phyloP scores from a whole-genome alignment of 1,140 invertebrate species.

The Zaprionus capensis region DNA sequence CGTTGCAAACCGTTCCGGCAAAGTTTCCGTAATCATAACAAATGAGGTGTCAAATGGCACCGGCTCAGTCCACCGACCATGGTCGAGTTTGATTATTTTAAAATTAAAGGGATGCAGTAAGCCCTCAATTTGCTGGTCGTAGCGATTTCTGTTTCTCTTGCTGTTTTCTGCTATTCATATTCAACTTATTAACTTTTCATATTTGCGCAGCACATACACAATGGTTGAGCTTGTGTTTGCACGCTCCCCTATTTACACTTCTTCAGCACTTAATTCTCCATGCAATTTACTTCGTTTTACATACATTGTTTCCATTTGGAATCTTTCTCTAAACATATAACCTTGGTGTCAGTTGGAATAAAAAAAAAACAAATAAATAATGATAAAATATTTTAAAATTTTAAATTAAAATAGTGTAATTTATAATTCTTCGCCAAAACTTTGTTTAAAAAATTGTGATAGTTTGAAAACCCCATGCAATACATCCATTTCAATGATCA shows the following conservation, averaged over 20 bases:
- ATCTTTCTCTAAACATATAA: background rate
- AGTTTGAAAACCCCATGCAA: too few species aligned
- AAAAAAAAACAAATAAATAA: too few species aligned
- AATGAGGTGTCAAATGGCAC: conserved; percentile 66
- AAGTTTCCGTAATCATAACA: conserved; percentile 63
- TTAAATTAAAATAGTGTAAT: too few species aligned
- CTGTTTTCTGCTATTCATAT: background rate
- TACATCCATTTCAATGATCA: too few species aligned
- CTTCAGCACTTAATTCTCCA: background rate
- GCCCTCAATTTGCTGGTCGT: background rate
- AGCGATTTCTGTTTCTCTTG: background rate
- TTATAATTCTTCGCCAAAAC: too few species aligned
- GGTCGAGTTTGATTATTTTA: conserved; percentile 15
- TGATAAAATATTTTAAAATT: too few species aligned
- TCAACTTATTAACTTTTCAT: conserved; percentile 8
- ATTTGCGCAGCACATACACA: background rate
- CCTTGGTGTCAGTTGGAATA: background rate
- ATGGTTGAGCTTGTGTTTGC: background rate
- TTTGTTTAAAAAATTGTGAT: too few species aligned
- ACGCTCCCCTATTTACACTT: background rate
- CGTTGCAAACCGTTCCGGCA: background rate
- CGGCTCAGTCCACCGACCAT: conserved; percentile 9
- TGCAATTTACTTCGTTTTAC: background rate
- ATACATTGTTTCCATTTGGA: background rate
- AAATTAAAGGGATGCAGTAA: background rate